Percentiles rank a stretch among this genome's conserved stretches.
Evolutionary conservation across 30 jellyfish, hydroid and myxozoan genomes (phyloP).

Genomic region (Morbakka virulenta): DNA sequence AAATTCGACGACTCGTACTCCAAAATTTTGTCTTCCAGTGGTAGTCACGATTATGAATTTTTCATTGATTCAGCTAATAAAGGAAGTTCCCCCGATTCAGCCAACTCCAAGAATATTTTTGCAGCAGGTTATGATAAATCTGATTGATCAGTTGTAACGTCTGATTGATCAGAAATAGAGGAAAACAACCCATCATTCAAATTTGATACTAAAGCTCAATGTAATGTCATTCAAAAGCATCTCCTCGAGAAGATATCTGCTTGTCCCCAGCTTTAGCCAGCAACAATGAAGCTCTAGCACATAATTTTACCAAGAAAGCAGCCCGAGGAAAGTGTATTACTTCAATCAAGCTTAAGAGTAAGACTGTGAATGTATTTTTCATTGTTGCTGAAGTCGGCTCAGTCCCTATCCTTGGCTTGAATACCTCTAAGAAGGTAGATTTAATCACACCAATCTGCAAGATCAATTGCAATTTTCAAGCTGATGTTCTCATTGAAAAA

Average conservation of each 20-base stretch:
- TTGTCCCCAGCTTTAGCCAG: constrained; percentile 48
- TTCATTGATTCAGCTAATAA: constrained; percentile 6
- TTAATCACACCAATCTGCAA: constrained; percentile 40
- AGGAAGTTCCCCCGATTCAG: constrained; percentile 21
- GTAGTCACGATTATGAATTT: constrained; percentile 5
- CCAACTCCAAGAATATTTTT: constrained; percentile 14
- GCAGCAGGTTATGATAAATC: constrained; percentile 18
- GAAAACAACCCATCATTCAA: constrained; percentile 17
- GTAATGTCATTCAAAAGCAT: constrained; percentile 9
- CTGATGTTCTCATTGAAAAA: constrained; percentile 5
- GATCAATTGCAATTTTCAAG: constrained; percentile 17
- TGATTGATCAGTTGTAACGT: constrained; percentile 8
- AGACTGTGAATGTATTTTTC: constrained; percentile 7
- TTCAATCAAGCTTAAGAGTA: constrained; percentile 12
- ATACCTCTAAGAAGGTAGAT: constrained; percentile 21
- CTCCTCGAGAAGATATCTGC: constrained; percentile 27
- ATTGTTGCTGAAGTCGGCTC: constrained; percentile 27
- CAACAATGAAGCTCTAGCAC: constrained; percentile 38
- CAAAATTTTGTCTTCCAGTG: constrained; percentile 9
- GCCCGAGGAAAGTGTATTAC: constrained; percentile 35
- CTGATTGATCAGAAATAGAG: neutral
- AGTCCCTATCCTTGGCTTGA: constrained; percentile 51
- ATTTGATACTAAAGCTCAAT: constrained; percentile 47
- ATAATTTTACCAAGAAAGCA: neutral
- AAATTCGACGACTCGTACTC: no score